Evolutionary conservation across 2,888 invertebrate genomes (phyloP), one percentile per base, ranked within the genome.

Genomic region (Hemicrepidius hirtus): DNA sequence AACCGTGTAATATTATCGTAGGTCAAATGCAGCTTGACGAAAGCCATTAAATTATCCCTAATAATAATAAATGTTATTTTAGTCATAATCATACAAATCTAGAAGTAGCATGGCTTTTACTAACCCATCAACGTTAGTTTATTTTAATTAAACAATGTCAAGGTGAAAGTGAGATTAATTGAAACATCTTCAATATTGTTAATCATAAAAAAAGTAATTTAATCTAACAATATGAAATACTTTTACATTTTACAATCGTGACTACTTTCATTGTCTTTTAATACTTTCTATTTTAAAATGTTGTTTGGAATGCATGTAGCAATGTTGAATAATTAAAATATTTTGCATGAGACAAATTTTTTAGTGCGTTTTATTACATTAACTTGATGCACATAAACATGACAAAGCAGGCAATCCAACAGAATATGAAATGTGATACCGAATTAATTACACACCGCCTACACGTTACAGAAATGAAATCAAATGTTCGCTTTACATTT

Each of bases 361-460:
- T 13, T 12, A 10, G 44, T 18, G 44, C 44, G 24, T 21, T 50
- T 44, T 44, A 44, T 44, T 44, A 44, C 44, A 18, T 44, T 44
- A 16, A 18, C 44, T 44, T 53, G 9, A 53, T 21, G 53, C 57
- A 13, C 57, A 57, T 57, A 57, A 57, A 57, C 18, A 37, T 57
- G 57, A 57, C 18, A 57, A 57, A 57, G 57, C 37, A 20, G 37
- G 57, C 37, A 57, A 18, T 57, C 57, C 37, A 20, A 12, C 37
- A 20, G 57, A 57, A 57, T 57, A 57, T 57, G 57, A 57, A 57
- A 57, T 57, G 57, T 10, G 57, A 57, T 57, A 18, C 37, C 12
- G 57, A 57, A 57, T 20, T 57, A 57, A 57, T 57, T 37, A 32
- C 57, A 20, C 18, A 20, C 57, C 57, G 10, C 3, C 57, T 37